Evolutionary conservation across 1,140 invertebrate species (phyloP), one percentile per base, ranked within the genome.

Genomic region (Drosophila sp.): DNA sequence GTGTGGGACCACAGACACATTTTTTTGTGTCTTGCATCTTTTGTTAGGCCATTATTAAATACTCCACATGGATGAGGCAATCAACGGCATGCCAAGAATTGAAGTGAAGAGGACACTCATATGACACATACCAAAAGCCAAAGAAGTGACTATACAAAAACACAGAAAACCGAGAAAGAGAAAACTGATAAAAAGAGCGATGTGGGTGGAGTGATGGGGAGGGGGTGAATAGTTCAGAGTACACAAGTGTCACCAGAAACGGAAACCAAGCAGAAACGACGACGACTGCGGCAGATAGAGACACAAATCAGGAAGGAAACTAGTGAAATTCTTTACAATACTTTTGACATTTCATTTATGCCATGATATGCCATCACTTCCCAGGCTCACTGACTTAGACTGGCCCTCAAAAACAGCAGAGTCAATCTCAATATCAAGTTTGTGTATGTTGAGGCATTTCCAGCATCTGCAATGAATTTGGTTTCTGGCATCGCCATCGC

Each of bases 261-360:
- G 44, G 23, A 4, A 27, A 25, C 44, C 44, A 50, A 8, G 2
- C 23, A 50, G 23, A 44, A 17, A 41, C n/a, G n/a, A 3, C 7
- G 1, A 10, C 6, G 8, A 47, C 23, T 7, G 1, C 2, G 44
- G 3, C 3, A 47, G 44, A 25, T 8, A 50, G 44, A 50, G 44
- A 50, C 44, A 50, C 60, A 70, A 84, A 79, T 79, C 72, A 73
- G 67, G 58, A 85, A 65, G 74, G 66, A 75, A 75, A 58, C 65
- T 61, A 69, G 50, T 62, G 33, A 71, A 78, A 80, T 80, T 78
- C 77, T 60, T 62, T 35, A 57, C 80, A 79, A 70, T 82, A 64
- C 79, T 71, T 66, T 69, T 50, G 81, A 72, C 65, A 85, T 85
- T 85, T 84, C 38, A 76, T 75, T 75, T 74, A 50, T 60, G 57